phyloP scores from a whole-genome alignment of 1,140 invertebrate species.

The Bombus confusus region DNA sequence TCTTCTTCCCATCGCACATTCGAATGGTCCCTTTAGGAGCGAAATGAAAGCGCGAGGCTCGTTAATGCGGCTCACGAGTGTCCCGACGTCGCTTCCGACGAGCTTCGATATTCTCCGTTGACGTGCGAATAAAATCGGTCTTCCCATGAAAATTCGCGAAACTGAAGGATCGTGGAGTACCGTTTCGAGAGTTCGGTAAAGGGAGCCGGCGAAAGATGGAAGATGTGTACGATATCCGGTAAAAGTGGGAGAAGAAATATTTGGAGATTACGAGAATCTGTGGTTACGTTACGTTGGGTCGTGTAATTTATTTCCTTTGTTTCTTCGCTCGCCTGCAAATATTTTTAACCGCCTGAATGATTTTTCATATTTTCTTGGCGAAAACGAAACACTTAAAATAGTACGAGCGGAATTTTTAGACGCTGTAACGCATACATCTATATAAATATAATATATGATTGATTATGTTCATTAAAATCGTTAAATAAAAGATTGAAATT shows the following conservation, averaged over 20 bases:
- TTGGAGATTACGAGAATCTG: too few relatives aligned
- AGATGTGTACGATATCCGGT: too few relatives aligned
- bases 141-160: background rate
- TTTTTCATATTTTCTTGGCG: too few relatives aligned
- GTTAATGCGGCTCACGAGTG: slow-evolving; percentile 24
- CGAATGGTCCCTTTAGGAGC: background rate
- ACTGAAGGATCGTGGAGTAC: background rate
- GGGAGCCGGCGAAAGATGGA: background rate
- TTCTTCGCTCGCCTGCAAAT: too few relatives aligned
- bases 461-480: background rate
- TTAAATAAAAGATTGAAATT: background rate
- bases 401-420: too few relatives aligned
- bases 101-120: background rate
- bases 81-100: background rate
- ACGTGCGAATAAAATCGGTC: background rate
- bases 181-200: background rate
- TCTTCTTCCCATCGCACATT: background rate
- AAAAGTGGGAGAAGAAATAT: background rate
- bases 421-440: too few relatives aligned
- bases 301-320: too few relatives aligned
- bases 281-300: too few relatives aligned
- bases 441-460: too few relatives aligned
- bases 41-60: background rate
- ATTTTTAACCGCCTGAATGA: too few relatives aligned
- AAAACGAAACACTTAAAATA: too few relatives aligned